Base-by-base conservation (phyloP, 2,113 vertebrate genomes). In the Verasper variegatus region DNA sequence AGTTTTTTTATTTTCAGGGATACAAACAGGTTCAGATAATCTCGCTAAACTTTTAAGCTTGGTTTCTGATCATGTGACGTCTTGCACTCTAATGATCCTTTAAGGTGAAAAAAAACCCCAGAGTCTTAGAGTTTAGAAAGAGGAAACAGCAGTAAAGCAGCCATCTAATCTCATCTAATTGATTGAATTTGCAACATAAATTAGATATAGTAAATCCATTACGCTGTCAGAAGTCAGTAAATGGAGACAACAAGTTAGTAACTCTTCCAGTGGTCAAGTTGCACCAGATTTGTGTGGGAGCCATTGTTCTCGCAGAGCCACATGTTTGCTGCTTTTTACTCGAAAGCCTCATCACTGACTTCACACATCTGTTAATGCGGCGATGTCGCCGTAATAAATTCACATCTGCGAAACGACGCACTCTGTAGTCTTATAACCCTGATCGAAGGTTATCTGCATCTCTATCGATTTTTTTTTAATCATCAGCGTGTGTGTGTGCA, bases 281-380 rank as follows among this genome's bases (percentile, higher is more conserved):
- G 49, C 15, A 60, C 3, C 18, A 31, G 8, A 68, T 67, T 17
- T 67, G 15, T 13, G 47, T 63, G 17, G 47, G 65, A 54, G 14
- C 52, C 58, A 71, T 85, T 81, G 83, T 86, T 84, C 83, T 17
- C 40, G 4, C 13, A 0, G 1, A 60, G 40, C 64, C 74, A 80
- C 75, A 74, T 79, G 74, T 77, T 56, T 58, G 54, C 61, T 12
- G 7, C 15, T 54, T 68, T 60, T 62, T 58, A 52, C 27, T 52
- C 73, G 66, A 23, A 51, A 74, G n/a, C 56, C 35, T 69, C 26
- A 71, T 68, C 68, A 10, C 49, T 8, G 6, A 59, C 80, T 76
- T 86, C 74, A 52, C 73, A 76, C 76, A 82, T 87, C 80, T 77
- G 84, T 57, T 56, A 47, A 57, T 49, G 14, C 35, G n/a, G 77